Base-by-base conservation (phyloP, 2,113 vertebrate species). In the Upupa epops region DNA sequence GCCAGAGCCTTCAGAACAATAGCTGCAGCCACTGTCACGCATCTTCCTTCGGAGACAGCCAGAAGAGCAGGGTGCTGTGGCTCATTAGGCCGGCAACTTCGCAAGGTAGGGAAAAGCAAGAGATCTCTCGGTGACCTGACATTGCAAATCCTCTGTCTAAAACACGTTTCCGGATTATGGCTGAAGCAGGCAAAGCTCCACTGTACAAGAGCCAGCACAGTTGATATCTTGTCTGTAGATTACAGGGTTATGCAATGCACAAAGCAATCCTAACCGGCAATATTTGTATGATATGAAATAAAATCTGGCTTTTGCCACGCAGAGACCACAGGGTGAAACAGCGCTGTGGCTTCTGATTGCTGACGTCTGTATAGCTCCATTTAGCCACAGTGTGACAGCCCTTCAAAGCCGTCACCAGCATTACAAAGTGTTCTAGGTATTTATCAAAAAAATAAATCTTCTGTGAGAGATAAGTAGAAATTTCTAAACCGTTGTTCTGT, bases 131-230 rank as follows among this genome's bases (percentile, higher is more conserved):
- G 78, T 94, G 90, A 97, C 92, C 94, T 86, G 86, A 36, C 48
- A 54, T 22, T 3, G 6, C 72, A 96, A 96, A 97, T 96, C 92
- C 93, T 48, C 71, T 2, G 16, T 68, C 90, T 68, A 14, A 13
- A 40, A 42, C 16, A 1, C 79, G 82, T 79, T 95, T 96, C 93
- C 72, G 72, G 96, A 95, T 96, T 97, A 96, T 2, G 12, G 18
- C 65, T 92, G 94, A 88, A 86, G 89, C 80, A 89, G 82, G 79
- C 82, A 95, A 94, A 97, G 72, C 92, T 93, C 58, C 55, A 17
- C 51, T 60, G 88, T 70, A 54, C 58, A 77, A 83, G 89, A 94
- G 65, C 75, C 88, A 72, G 69, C 68, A 31, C 18, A 20, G 75
- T 55, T 15, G 45, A 61, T 68, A 59, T 58, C 85, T 94, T 79